A percentile compares a stretch with the other conserved stretches of the same genome.
Conservation (phyloP, 1,140 invertebrate species). For the Drosophila yakuba region DNA sequence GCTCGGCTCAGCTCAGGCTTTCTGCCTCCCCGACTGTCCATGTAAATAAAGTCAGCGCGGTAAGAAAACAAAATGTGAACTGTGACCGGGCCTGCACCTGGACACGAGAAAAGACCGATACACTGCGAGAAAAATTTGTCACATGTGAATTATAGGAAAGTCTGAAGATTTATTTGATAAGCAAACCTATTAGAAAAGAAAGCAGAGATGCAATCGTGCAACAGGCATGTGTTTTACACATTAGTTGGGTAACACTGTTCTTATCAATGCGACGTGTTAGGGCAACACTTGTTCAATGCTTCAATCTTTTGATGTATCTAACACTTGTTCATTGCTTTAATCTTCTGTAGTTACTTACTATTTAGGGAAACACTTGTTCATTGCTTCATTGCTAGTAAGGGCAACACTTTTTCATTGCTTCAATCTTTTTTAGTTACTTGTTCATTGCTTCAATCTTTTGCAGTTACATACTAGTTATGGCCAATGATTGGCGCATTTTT, state of each 20-base stretch:
- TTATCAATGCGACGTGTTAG: background rate
- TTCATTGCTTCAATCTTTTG: background rate
- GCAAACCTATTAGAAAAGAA: no score
- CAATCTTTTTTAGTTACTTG: no score
- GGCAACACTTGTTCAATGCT: background rate
- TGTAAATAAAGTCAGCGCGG: conserved; percentile 75
- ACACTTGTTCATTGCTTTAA: no score
- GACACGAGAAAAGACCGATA: background rate
- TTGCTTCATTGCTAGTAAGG: background rate
- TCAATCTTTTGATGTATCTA: no score
- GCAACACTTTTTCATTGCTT: background rate
- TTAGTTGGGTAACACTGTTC: background rate
- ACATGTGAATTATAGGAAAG: background rate
- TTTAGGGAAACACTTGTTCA: background rate
- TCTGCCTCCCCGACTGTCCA: conserved; percentile 43
- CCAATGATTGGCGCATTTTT: background rate
- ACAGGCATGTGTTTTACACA: background rate
- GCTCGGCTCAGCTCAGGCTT: conserved; percentile 9
- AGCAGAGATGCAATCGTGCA: background rate
- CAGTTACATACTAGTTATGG: background rate
- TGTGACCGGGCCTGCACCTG: conserved; percentile 30
- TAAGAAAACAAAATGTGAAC: conserved; percentile 79
- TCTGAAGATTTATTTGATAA: background rate
- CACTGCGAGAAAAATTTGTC: conserved; percentile 6
- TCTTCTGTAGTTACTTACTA: no score